These are phyloP conservation scores for Pterostichus madidus DNA, from an alignment of 2,888 invertebrate genomes.

Conservation along the genomic window DNA sequence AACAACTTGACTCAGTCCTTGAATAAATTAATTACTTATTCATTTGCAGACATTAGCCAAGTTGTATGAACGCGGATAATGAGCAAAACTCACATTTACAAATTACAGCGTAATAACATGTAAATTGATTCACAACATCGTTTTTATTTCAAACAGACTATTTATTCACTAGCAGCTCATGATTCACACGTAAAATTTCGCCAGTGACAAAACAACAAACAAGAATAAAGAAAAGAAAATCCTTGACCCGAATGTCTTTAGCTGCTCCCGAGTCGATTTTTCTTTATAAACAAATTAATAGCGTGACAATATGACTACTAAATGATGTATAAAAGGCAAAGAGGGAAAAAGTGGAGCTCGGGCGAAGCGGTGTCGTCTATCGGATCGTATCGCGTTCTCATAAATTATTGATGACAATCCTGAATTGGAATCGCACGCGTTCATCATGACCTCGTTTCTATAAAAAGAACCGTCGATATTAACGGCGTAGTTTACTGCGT, in stretches of 20 bases:
- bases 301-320: constrained; percentile 37
- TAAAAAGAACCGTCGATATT: constrained; percentile 67
- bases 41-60: constrained; percentile 55
- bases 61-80: constrained; percentile 48
- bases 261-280: neutral
- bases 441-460: constrained; percentile 66
- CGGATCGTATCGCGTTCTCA: constrained; percentile 54
- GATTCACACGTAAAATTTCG: constrained; percentile 32
- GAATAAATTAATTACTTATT: constrained; percentile 62
- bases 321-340: constrained; percentile 39
- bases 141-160: constrained; percentile 30
- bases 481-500: constrained; percentile 66
- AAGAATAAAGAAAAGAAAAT: constrained; percentile 19
- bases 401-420: constrained; percentile 66
- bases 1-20: constrained; percentile 60
- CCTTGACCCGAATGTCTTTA: constrained; percentile 43
- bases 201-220: constrained; percentile 45
- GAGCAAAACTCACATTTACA: constrained; percentile 49
- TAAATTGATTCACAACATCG: constrained; percentile 43
- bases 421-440: constrained; percentile 61
- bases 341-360: constrained; percentile 31
- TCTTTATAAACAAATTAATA: constrained; percentile 49
- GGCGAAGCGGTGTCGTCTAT: constrained; percentile 17
- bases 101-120: constrained; percentile 44
- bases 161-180: constrained; percentile 3